Conservation (phyloP, 2,113 vertebrate species). For the Panthera leo region DNA sequence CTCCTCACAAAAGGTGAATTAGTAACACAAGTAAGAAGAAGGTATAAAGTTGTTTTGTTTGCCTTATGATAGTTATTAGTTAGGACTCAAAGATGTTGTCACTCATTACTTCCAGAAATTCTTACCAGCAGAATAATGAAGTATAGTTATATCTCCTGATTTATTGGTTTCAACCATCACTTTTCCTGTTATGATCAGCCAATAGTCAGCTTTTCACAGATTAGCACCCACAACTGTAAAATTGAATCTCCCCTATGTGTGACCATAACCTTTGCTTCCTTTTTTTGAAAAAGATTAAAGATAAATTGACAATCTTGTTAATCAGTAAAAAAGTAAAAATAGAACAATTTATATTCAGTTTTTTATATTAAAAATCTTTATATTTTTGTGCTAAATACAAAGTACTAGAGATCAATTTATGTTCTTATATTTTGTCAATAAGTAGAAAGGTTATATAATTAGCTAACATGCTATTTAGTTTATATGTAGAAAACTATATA, state of each 20-base stretch:
- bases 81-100: not conserved
- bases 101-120: not conserved
- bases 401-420: not conserved
- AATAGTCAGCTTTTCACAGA: not conserved
- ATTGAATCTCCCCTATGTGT: not conserved
- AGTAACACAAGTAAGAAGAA: not conserved
- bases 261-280: not conserved
- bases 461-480: not conserved
- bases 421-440: not conserved
- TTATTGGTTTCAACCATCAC: not conserved
- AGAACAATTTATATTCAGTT: not conserved
- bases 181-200: not conserved
- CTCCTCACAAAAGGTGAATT: not conserved
- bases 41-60: not conserved
- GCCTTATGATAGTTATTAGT: not conserved
- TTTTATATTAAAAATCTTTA: not conserved
- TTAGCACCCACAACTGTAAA: not conserved
- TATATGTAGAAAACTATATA: not conserved
- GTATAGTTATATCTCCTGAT: not conserved
- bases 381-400: slow-evolving; percentile 6
- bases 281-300: not conserved
- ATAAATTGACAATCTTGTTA: not conserved
- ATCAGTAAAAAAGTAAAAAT: not conserved
- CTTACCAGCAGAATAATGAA: not conserved
- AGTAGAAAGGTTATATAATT: not conserved